These are phyloP conservation scores for Oegoconia quadripuncta DNA, from an alignment of 2,888 invertebrate species.

Conservation along the genomic window DNA sequence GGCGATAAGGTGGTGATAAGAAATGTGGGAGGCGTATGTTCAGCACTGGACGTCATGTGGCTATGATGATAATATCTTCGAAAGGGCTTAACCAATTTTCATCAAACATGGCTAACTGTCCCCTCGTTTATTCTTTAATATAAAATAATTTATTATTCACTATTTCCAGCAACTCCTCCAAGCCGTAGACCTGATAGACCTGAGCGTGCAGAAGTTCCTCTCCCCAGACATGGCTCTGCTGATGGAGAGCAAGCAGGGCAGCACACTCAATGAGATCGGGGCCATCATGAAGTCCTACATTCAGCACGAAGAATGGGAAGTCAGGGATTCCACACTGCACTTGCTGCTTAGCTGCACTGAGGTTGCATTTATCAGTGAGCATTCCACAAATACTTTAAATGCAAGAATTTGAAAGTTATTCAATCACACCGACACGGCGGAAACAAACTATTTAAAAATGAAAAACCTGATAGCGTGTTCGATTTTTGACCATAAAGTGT, in stretches of 20 bases:
- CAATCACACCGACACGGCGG: no score
- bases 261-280: conserved; percentile 79
- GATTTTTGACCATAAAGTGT: no score
- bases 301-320: conserved; percentile 84
- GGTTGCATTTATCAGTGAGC: conserved; percentile 82
- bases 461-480: no score
- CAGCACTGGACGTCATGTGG: no score
- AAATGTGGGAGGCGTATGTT: background rate
- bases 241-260: conserved; percentile 80
- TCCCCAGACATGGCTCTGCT: conserved; percentile 84
- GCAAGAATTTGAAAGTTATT: no score
- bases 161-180: conserved; percentile 79
- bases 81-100: no score
- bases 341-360: conserved; percentile 81
- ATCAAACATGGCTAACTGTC: no score
- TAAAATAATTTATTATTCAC: background rate
- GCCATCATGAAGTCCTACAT: conserved; percentile 80
- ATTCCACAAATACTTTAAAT: background rate
- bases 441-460: no score
- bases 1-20: no score
- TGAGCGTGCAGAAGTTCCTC: conserved; percentile 83
- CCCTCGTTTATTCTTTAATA: no score
- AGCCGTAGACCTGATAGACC: conserved; percentile 81
- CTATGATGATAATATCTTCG: no score
- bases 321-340: conserved; percentile 84